Base-by-base conservation (phyloP, 2,113 vertebrate genomes). In the Eupsittula cactorum region DNA sequence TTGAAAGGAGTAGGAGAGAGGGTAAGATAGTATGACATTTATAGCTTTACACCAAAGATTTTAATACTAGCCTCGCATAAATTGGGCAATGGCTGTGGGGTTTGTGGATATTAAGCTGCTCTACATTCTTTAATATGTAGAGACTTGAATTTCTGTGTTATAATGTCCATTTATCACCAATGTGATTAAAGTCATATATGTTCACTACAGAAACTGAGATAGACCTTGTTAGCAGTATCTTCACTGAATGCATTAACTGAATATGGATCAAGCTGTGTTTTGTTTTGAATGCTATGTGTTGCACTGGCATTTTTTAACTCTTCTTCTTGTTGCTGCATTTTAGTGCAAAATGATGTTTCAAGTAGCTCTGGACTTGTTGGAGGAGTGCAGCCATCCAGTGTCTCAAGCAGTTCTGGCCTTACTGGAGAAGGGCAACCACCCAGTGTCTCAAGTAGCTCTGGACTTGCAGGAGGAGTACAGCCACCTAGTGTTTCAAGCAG, bases 311-410 rank as follows among this genome's bases (percentile, higher is more conserved):
- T 88, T 94, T 62, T 55, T 95, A 90, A 97, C 65, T 84, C 13
- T 60, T 82, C 1, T 53, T 97, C 65, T 96, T 69, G 44, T 86
- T 81, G 44, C 94, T 97, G 23, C 27, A 13, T 97, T 97, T 63
- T 96, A 99, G 99, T 99, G 98, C 99, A 98, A 97, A 99, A 98
- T 90, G 99, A 99, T 39, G 98, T 99, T 91, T 95, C 99, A 0
- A 98, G 92, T 95, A 97, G 81, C 69, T 91, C 97, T 92, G 98
- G 99, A 59, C 98, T 99, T 53, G 97, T 98, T 90, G 99, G 99
- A 91, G 98, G 99, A 98, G 97, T 98, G 67, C 99, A 99, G 42
- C 99, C 80, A 53, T 98, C 98, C 60, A 98, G 67, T 16, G 90
- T 97, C 67, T 97, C 98, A 69, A 97, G 83, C 94, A 98, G 20